Evolutionary conservation across 2,797 vertebrate genomes (phyloP).

Genomic region (Chiroxiphia lanceolata): DNA sequence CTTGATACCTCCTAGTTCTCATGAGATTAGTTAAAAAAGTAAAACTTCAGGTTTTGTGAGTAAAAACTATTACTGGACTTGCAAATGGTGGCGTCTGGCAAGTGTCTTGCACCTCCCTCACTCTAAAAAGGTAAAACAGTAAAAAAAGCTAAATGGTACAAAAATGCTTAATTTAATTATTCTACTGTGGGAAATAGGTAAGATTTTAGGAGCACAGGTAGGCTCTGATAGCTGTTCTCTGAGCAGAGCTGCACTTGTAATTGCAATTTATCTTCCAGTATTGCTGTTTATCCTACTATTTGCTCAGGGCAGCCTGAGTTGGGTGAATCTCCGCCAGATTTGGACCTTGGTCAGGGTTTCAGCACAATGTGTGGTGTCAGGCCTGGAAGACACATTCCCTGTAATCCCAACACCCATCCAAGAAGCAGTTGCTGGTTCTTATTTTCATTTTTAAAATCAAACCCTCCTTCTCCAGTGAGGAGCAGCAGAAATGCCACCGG

Average conservation of each 20-base stretch:
- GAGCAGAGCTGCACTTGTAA: not conserved
- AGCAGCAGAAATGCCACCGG: not conserved
- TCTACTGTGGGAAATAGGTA: rapidly evolving
- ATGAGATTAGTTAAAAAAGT: not conserved
- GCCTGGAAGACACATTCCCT: too few relatives aligned
- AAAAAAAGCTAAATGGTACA: not conserved
- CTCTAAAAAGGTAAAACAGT: not conserved
- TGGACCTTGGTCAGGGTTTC: not conserved
- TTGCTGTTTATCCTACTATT: not conserved
- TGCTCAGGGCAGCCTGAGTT: not conserved
- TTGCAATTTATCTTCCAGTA: not conserved
- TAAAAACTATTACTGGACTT: not conserved
- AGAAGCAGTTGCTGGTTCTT: not conserved
- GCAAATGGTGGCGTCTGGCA: not conserved
- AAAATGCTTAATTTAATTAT: not conserved
- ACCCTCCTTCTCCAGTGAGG: not conserved
- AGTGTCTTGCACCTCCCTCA: not conserved
- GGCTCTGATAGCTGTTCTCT: not conserved
- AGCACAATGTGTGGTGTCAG: too few relatives aligned
- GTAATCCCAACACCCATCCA: not conserved
- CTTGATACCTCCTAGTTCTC: not conserved
- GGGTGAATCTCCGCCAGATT: not conserved
- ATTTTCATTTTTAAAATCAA: not conserved
- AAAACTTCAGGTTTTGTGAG: not conserved
- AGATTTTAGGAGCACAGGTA: not conserved